A percentile compares a stretch with the other conserved stretches of the same genome.
phyloP scores from a whole-genome alignment of 2,113 vertebrate genomes.

The Dasypus novemcinctus region DNA sequence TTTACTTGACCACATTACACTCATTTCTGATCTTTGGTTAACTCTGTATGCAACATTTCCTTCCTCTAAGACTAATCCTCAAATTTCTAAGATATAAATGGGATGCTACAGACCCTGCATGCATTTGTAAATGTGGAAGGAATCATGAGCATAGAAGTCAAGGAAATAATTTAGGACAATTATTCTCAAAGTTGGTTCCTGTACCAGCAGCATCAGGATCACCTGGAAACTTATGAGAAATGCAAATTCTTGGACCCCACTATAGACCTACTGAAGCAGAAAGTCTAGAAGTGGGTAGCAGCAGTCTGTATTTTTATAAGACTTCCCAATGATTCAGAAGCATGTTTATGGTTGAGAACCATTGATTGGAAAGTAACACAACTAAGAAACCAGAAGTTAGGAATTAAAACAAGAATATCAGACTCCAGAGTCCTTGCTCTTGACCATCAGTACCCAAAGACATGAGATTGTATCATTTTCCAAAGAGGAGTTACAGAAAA shows the following conservation, averaged over 20 bases:
- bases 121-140: background rate
- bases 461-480: background rate
- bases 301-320: background rate
- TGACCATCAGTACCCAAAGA: background rate
- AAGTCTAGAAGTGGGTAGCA: background rate
- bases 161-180: background rate
- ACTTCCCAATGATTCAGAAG: background rate
- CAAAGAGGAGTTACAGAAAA: background rate
- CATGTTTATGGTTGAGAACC: rapidly evolving
- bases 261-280: too few species aligned
- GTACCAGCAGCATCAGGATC: background rate
- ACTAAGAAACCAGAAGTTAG: background rate
- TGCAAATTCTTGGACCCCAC: background rate
- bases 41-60: background rate
- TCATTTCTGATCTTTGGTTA: background rate
- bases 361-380: too few species aligned
- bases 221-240: background rate
- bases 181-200: background rate
- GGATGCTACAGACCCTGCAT: background rate
- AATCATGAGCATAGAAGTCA: background rate
- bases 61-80: background rate
- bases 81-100: background rate
- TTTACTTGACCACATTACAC: background rate
- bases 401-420: background rate
- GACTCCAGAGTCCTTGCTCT: background rate